Evolutionary conservation across 2,113 vertebrate genomes (phyloP).

Genomic region (Junco hyemalis): DNA sequence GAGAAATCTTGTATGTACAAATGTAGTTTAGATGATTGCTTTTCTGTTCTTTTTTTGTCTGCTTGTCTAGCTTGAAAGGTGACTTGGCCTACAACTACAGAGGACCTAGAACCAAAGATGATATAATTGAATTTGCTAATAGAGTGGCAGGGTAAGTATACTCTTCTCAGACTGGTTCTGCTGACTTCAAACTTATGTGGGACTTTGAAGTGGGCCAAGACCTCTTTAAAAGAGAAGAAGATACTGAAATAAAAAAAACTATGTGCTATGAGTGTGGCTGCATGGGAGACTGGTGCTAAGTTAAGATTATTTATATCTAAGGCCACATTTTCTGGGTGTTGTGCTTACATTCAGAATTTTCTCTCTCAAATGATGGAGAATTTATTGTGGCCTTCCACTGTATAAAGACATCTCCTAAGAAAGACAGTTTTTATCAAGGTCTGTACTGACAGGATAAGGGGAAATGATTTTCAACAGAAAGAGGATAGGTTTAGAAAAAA

Average conservation of each 20-base stretch:
- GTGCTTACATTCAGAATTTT: neutral
- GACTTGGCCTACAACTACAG: conserved; percentile 96
- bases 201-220: neutral
- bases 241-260: neutral
- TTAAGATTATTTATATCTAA: neutral
- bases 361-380: neutral
- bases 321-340: neutral
- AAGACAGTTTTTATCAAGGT: neutral
- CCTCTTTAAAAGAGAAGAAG: neutral
- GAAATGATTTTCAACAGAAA: neutral
- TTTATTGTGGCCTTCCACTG: neutral
- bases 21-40: neutral
- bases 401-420: neutral
- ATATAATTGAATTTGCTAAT: conserved; percentile 96
- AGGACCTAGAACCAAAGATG: conserved; percentile 95
- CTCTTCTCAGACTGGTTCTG: neutral
- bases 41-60: neutral
- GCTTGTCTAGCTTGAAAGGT: conserved; percentile 84
- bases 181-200: neutral
- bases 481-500: neutral
- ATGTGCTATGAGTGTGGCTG: fast-evolving
- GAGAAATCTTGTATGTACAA: neutral
- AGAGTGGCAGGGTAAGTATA: conserved; percentile 92
- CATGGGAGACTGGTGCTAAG: neutral
- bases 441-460: neutral